phyloP scores from a whole-genome alignment of 2,888 invertebrate genomes.

The Eilema depressum region DNA sequence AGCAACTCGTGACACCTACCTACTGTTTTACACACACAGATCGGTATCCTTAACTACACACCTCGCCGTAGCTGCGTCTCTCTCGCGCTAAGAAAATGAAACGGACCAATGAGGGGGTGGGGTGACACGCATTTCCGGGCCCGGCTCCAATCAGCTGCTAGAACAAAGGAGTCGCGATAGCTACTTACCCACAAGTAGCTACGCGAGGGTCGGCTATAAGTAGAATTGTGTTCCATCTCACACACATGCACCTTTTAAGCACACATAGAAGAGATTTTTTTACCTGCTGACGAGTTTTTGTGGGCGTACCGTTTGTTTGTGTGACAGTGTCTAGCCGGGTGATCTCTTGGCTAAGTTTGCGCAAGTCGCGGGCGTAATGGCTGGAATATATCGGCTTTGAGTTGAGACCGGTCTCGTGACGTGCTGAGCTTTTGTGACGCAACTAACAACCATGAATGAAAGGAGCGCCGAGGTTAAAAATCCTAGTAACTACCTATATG shows the following conservation, averaged over 20 bases:
- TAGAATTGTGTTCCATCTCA: conserved; percentile 70
- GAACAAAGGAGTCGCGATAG: conserved; percentile 87
- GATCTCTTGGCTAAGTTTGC: conserved; percentile 78
- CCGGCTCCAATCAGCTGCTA: conserved; percentile 88
- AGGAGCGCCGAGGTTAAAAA: conserved; percentile 55
- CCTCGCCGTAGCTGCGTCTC: conserved; percentile 83
- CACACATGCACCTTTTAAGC: conserved; percentile 66
- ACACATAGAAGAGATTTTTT: conserved; percentile 72
- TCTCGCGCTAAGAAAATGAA: conserved; percentile 86
- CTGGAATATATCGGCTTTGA: conserved; percentile 75
- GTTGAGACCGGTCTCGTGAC: conserved; percentile 60
- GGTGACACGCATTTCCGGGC: conserved; percentile 87
- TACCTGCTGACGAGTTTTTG: conserved; percentile 77
- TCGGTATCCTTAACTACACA: conserved; percentile 83
- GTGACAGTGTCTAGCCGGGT: conserved; percentile 75
- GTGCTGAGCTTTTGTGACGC: conserved; percentile 64
- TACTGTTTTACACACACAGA: conserved; percentile 79
- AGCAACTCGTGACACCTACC: conserved; percentile 77
- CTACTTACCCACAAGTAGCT: conserved; percentile 85
- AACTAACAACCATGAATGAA: conserved; percentile 63
- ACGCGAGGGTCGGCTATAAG: conserved; percentile 74
- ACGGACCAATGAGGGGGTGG: conserved; percentile 87
- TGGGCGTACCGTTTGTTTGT: conserved; percentile 75
- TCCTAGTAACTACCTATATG: conserved; percentile 40
- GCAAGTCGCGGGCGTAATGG: conserved; percentile 72